These are phyloP conservation scores for Psettodes erumei DNA, from an alignment of 2,113 vertebrate genomes.

Conservation along the genomic window DNA sequence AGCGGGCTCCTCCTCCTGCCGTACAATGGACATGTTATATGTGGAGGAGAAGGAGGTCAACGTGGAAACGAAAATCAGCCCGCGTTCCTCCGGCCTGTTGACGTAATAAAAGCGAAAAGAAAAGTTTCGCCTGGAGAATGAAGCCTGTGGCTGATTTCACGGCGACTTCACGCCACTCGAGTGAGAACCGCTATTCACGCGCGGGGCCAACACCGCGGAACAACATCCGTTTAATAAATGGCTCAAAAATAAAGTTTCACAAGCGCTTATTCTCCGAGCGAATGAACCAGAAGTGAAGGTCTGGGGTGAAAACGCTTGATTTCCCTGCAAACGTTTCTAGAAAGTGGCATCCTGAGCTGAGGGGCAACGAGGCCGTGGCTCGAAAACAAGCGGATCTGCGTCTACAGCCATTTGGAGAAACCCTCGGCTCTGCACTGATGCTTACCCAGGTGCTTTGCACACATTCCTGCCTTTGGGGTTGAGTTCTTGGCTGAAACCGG, in stretches of 20 bases:
- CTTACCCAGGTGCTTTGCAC: conserved; percentile 83
- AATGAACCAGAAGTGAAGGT: not conserved
- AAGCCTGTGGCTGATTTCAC: not conserved
- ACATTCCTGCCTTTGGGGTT: conserved; percentile 85
- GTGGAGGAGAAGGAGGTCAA: conserved; percentile 1
- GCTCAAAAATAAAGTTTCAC: not conserved
- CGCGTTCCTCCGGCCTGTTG: not conserved
- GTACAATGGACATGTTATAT: conserved; percentile 29
- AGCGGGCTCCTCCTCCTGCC: conserved; percentile 54
- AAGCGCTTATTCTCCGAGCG: not conserved
- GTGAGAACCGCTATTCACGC: conserved; percentile 28
- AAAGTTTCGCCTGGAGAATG: not conserved
- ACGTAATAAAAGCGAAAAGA: not conserved
- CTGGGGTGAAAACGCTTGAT: too few relatives aligned
- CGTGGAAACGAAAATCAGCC: not conserved
- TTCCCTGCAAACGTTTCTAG: too few relatives aligned
- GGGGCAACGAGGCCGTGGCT: not conserved
- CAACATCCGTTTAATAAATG: not conserved
- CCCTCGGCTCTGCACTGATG: not conserved
- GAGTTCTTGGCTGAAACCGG: conserved; percentile 79
- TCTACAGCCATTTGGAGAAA: not conserved
- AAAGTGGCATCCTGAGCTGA: not conserved
- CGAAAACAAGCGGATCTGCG: not conserved
- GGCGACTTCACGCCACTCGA: not conserved
- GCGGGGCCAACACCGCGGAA: not conserved